Evolutionary conservation across 2,888 invertebrate species (phyloP).

Genomic region (Spialia ferax): DNA sequence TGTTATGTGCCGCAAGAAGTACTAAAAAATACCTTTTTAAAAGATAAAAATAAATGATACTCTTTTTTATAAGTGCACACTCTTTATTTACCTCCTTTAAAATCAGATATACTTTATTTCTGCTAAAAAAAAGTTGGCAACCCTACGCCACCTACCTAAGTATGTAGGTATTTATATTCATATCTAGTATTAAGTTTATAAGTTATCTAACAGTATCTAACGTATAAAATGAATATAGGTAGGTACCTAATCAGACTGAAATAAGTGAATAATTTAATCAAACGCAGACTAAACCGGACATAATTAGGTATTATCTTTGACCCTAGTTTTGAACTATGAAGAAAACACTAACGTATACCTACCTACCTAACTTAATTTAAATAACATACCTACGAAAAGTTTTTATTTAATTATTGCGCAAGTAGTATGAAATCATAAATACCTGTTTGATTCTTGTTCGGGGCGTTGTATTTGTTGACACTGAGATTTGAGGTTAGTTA

Average conservation of each 20-base stretch:
- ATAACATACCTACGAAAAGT: not conserved
- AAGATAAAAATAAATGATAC: too few relatives aligned
- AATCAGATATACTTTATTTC: too few relatives aligned
- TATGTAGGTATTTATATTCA: too few relatives aligned
- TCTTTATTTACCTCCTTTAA: too few relatives aligned
- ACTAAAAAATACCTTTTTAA: too few relatives aligned
- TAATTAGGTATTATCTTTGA: not conserved
- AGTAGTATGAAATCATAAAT: not conserved
- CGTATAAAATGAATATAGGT: not conserved
- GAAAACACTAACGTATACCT: not conserved
- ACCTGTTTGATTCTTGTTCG: conserved; percentile 30
- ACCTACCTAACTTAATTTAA: not conserved
- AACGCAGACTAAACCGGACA: not conserved
- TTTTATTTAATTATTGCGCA: not conserved
- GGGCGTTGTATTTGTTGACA: conserved; percentile 44
- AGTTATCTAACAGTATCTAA: not conserved
- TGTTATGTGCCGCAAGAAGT: too few relatives aligned
- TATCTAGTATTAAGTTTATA: too few relatives aligned
- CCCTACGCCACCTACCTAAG: too few relatives aligned
- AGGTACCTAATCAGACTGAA: too few relatives aligned
- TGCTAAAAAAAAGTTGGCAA: too few relatives aligned
- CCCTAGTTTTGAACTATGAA: not conserved
- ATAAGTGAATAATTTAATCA: too few relatives aligned
- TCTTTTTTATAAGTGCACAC: too few relatives aligned
- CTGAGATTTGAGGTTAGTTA: conserved; percentile 50